Evolutionary conservation across 1,140 invertebrate genomes (phyloP).

Genomic region (Polypedilum vanderplanki): DNA sequence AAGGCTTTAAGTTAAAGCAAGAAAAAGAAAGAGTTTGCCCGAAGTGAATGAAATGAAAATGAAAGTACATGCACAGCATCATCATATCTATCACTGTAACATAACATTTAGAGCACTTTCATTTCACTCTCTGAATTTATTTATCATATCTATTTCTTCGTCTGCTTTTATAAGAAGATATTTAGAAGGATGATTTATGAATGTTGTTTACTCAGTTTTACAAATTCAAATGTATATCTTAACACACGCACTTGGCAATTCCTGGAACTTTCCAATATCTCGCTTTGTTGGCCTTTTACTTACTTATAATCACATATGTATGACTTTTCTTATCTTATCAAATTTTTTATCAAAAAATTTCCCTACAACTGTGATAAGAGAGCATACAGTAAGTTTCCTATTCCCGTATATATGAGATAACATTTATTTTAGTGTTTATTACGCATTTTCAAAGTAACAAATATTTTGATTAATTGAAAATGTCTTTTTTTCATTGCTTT

Average conservation of each 20-base stretch:
- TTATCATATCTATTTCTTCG: background rate
- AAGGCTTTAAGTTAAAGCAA: too few relatives aligned
- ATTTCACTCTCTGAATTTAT: background rate
- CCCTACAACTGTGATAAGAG: too few relatives aligned
- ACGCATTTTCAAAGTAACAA: too few relatives aligned
- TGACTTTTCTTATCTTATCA: background rate
- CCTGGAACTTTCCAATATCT: too few relatives aligned
- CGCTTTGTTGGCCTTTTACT: background rate
- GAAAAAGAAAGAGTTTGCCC: background rate
- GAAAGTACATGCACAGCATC: background rate
- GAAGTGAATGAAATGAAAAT: background rate
- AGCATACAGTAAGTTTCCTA: too few relatives aligned
- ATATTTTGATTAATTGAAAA: too few relatives aligned
- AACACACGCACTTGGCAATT: too few relatives aligned
- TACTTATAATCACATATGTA: background rate
- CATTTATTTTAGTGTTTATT: too few relatives aligned
- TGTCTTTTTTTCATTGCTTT: too few relatives aligned
- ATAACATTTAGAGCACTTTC: conserved; percentile 12
- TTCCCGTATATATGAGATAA: too few relatives aligned
- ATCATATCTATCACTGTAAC: background rate
- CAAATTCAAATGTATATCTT: too few relatives aligned
- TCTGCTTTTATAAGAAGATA: background rate
- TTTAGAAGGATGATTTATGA: background rate
- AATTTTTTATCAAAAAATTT: too few relatives aligned
- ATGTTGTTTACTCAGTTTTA: background rate